These are phyloP conservation scores for Corydoras maculifer DNA, from an alignment of 2,113 vertebrate species.

Conservation along the genomic window DNA sequence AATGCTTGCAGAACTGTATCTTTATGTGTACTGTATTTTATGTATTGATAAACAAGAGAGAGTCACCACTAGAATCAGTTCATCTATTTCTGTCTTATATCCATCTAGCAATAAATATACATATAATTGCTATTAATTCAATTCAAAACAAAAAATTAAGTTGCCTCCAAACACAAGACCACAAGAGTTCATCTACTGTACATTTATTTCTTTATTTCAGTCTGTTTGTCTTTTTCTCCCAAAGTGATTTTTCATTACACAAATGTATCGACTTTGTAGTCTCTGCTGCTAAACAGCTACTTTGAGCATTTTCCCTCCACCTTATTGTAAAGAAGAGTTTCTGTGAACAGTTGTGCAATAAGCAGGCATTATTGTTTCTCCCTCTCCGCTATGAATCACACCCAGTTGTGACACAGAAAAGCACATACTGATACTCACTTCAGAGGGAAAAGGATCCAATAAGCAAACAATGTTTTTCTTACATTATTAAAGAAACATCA, in stretches of 20 bases:
- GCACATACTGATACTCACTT: slow-evolving; percentile 12
- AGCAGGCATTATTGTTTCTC: slow-evolving; percentile 25
- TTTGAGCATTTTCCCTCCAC: background rate
- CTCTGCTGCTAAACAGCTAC: background rate
- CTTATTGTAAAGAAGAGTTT: slow-evolving; percentile 2
- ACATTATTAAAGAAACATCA: background rate
- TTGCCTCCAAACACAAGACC: too few species aligned
- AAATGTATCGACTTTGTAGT: too few species aligned
- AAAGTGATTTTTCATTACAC: background rate
- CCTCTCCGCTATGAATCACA: slow-evolving; percentile 32
- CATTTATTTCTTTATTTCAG: too few species aligned
- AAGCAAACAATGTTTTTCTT: background rate
- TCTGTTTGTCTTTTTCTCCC: background rate
- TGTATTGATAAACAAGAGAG: too few species aligned
- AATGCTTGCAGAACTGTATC: too few species aligned
- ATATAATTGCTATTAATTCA: too few species aligned
- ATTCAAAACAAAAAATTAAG: too few species aligned
- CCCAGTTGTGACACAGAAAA: slow-evolving; percentile 24
- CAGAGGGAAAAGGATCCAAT: slow-evolving; percentile 5
- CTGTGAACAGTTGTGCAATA: slow-evolving; percentile 20
- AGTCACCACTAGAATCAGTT: too few species aligned
- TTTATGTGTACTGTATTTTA: too few species aligned
- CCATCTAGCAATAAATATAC: too few species aligned
- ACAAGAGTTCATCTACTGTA: too few species aligned
- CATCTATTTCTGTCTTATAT: too few species aligned